phyloP scores from a whole-genome alignment of 1,140 invertebrate genomes.

The Oppia nitens region DNA sequence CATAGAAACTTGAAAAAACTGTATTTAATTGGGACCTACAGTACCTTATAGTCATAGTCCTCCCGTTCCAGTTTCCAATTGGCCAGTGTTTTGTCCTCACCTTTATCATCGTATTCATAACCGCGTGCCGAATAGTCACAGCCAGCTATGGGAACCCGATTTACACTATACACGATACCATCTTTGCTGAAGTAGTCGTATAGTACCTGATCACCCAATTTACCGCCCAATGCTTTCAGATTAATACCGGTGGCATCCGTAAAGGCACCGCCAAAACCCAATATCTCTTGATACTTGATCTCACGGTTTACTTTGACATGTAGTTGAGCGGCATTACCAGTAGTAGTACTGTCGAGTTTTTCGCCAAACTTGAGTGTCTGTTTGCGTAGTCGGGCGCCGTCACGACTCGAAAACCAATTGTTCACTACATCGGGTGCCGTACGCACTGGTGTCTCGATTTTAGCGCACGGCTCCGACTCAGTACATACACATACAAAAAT shows the following conservation, averaged over 20 bases:
- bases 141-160: slow-evolving; percentile 59
- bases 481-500: background rate
- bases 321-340: background rate
- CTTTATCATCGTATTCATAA: slow-evolving; percentile 49
- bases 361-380: background rate
- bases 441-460: background rate
- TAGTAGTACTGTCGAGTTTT: background rate
- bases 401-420: background rate
- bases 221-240: background rate
- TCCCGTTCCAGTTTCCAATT: slow-evolving; percentile 47
- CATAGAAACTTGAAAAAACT: background rate
- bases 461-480: background rate
- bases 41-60: slow-evolving; percentile 46
- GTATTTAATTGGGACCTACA: slow-evolving; percentile 20
- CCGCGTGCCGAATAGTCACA: slow-evolving; percentile 54
- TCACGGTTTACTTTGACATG: slow-evolving; percentile 17
- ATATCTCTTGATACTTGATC: slow-evolving; percentile 28
- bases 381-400: background rate
- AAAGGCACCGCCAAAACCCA: slow-evolving; percentile 69
- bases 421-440: background rate
- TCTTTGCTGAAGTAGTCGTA: slow-evolving; percentile 10
- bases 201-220: slow-evolving; percentile 1
- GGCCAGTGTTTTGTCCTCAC: slow-evolving; percentile 40
- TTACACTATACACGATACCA: slow-evolving; percentile 50
- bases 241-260: slow-evolving; percentile 50